Conservation (phyloP, 2,113 vertebrate species). For the Corythaeola cristata region DNA sequence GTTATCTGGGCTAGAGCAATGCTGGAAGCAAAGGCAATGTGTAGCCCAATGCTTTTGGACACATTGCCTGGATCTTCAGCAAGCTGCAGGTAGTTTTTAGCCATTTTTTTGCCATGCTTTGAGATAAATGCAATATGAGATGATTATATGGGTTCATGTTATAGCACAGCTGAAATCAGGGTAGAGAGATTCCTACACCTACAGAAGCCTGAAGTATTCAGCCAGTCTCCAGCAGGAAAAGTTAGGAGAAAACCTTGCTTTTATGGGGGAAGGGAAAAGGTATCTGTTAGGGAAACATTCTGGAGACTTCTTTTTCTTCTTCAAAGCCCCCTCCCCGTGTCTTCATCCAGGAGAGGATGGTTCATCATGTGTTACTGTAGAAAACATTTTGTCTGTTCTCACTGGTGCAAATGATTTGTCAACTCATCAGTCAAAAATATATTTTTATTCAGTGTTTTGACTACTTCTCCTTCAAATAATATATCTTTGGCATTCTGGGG, state of each 20-base stretch:
- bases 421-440: not conserved
- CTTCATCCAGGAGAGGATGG: not conserved
- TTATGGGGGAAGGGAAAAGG: not conserved
- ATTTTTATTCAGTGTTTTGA: slow-evolving; percentile 44
- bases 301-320: not conserved
- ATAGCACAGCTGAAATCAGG: not conserved
- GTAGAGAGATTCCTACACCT: not conserved
- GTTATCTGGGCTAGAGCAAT: not conserved
- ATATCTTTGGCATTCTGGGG: slow-evolving; percentile 26
- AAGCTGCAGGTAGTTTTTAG: not conserved
- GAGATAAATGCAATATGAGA: not conserved
- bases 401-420: slow-evolving; percentile 22
- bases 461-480: slow-evolving; percentile 41
- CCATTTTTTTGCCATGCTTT: not conserved
- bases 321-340: not conserved
- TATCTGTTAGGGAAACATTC: not conserved
- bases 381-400: not conserved
- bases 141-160: not conserved
- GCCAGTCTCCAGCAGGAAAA: not conserved
- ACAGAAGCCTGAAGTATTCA: not conserved
- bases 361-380: not conserved
- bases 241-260: not conserved
- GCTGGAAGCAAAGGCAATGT: not conserved
- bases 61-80: not conserved
- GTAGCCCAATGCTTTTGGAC: not conserved